Evolutionary conservation across 2,888 invertebrate species (phyloP), one percentile per base, ranked within the genome.

Genomic region (Epinotia brunnichana): DNA sequence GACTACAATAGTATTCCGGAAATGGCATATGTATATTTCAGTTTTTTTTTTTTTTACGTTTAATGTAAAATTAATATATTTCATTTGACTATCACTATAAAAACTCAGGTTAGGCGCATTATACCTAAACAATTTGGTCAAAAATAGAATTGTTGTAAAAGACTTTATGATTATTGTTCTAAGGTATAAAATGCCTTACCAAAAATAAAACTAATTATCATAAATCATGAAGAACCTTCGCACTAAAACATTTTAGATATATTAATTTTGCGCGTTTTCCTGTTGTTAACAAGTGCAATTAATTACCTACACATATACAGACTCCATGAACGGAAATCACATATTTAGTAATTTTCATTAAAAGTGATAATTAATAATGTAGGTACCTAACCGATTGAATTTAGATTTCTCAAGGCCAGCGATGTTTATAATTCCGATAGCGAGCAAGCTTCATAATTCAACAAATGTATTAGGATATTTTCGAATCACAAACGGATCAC

Each of bases 351-450:
- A n/a, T 48, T 48, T 48, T 48, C n/a, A n/a, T 35, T 35, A 35
- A 35, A 35, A 35, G n/a, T 5, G 15, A 48, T 48, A 76, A 74
- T 1, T 41, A n/a, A 56, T 13, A 54, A 24, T 29, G 7, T n/a
- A n/a, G n/a, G n/a, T n/a, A n/a, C n/a, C n/a, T 35, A 35, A 56
- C 24, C 21, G 13, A 56, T 21, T 56, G 54, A n/a, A 48, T n/a
- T 7, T n/a, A 48, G 48, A 48, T 48, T 48, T 48, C n/a, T n/a
- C 9, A 35, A n/a, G 48, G 7, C 48, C 4, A 44, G 29, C 29
- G 29, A 35, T 35, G 9, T 2, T 1, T 35, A 9, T 35, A 35
- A 9, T 35, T 35, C 9, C 2, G 0, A 35, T 35, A 35, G 9
- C 35, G 35, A 35, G 35, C 35, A 29, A 29, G 29, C 7, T 29